These are phyloP conservation scores for Alentia gelatinosa DNA, from an alignment of 2,888 invertebrate species.

Conservation along the genomic window DNA sequence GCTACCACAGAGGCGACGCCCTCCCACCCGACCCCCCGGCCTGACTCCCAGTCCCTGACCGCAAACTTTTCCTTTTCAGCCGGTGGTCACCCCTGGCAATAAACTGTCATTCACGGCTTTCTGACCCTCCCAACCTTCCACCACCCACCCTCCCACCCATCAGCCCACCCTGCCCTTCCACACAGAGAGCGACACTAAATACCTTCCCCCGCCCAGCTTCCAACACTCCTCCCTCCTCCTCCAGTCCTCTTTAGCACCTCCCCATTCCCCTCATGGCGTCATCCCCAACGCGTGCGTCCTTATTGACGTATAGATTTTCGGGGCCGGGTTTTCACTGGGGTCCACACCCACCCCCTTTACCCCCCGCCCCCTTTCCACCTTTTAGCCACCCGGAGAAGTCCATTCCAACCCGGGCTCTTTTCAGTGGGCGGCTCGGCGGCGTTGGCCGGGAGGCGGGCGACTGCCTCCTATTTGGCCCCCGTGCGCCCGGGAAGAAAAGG, in stretches of 20 bases:
- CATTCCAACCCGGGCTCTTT: not conserved
- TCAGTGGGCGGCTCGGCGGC: not conserved
- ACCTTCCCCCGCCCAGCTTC: not conserved
- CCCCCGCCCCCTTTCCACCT: not conserved
- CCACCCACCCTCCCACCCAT: not conserved
- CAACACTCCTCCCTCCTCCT: not conserved
- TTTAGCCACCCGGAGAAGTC: not conserved
- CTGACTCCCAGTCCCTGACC: not conserved
- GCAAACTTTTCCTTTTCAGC: constrained; percentile 41
- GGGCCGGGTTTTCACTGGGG: not conserved
- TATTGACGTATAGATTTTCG: constrained; percentile 36
- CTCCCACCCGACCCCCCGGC: not conserved
- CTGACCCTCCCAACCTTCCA: not conserved
- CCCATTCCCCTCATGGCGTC: not conserved
- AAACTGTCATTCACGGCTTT: constrained; percentile 19
- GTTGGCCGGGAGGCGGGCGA: not conserved
- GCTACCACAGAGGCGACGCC: not conserved
- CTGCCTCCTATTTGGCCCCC: not conserved
- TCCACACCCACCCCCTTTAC: not conserved
- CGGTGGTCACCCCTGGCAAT: constrained; percentile 29
- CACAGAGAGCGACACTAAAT: not conserved
- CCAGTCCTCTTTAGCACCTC: not conserved
- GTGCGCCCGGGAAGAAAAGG: not conserved
- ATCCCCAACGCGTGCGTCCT: not conserved
- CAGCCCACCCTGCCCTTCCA: not conserved